These are phyloP conservation scores for Bembecia ichneumoniformis DNA, from an alignment of 2,888 invertebrate species.

Conservation along the genomic window DNA sequence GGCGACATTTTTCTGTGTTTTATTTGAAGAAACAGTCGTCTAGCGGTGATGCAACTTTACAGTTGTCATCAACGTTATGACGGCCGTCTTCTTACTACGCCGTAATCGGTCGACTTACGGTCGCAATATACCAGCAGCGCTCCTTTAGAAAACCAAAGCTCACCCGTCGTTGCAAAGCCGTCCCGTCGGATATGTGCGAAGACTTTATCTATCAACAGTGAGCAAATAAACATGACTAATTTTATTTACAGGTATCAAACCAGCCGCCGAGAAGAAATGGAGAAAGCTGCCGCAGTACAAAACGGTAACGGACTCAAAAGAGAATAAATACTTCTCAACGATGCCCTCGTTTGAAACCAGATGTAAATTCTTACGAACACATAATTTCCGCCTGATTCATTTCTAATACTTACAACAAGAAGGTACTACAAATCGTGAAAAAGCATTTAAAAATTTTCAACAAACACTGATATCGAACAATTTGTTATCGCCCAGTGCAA, in stretches of 20 bases:
- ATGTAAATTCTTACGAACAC: not conserved
- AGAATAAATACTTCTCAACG: slow-evolving; percentile 46
- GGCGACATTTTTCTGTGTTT: too few relatives aligned
- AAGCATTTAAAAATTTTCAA: not conserved
- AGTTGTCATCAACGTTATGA: too few relatives aligned
- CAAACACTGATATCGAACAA: not conserved
- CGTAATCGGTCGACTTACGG: too few relatives aligned
- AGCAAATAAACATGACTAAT: not conserved
- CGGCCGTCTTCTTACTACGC: too few relatives aligned
- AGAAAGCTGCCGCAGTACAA: slow-evolving; percentile 53
- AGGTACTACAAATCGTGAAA: not conserved
- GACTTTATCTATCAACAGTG: not conserved
- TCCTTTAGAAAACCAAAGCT: too few relatives aligned
- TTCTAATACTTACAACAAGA: not conserved
- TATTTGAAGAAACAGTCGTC: too few relatives aligned
- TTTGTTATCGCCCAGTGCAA: not conserved
- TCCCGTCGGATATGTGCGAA: too few relatives aligned
- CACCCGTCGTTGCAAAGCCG: too few relatives aligned
- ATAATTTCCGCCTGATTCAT: not conserved
- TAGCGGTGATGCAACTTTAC: too few relatives aligned
- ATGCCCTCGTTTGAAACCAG: too few relatives aligned
- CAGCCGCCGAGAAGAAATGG: slow-evolving; percentile 65
- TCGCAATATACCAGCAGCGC: too few relatives aligned
- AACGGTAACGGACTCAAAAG: slow-evolving; percentile 76
- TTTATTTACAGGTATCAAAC: slow-evolving; percentile 64